These are phyloP conservation scores for Sialia sialis DNA, from an alignment of 2,113 vertebrate genomes.

Conservation along the genomic window DNA sequence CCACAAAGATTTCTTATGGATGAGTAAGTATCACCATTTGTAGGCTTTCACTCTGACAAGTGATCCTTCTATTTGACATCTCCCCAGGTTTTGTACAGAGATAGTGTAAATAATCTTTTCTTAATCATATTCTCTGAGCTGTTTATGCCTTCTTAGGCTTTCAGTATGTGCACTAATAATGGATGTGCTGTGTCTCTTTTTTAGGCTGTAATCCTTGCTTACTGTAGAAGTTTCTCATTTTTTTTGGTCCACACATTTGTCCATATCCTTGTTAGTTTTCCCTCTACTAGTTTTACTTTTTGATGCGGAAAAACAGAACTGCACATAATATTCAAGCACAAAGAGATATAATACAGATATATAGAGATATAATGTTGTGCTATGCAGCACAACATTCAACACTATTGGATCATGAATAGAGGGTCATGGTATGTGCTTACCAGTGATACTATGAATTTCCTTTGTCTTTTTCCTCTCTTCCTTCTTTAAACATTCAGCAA, in stretches of 20 bases:
- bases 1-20: background rate
- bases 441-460: background rate
- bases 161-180: background rate
- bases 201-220: background rate
- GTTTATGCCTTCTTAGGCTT: background rate
- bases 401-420: background rate
- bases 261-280: background rate
- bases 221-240: background rate
- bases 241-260: background rate
- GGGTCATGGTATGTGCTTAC: background rate
- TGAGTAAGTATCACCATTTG: rapidly evolving
- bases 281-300: background rate
- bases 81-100: background rate
- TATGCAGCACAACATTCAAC: background rate
- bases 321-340: background rate
- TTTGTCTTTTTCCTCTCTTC: background rate
- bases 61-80: background rate
- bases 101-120: background rate
- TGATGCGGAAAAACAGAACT: background rate
- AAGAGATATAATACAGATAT: background rate
- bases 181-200: background rate
- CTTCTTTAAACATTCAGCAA: background rate
- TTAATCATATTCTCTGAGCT: background rate
- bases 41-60: background rate
- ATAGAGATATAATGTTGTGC: too few relatives aligned